Conservation (phyloP, 2,113 vertebrate species). For the zebrafish (Danio rerio) region DNA sequence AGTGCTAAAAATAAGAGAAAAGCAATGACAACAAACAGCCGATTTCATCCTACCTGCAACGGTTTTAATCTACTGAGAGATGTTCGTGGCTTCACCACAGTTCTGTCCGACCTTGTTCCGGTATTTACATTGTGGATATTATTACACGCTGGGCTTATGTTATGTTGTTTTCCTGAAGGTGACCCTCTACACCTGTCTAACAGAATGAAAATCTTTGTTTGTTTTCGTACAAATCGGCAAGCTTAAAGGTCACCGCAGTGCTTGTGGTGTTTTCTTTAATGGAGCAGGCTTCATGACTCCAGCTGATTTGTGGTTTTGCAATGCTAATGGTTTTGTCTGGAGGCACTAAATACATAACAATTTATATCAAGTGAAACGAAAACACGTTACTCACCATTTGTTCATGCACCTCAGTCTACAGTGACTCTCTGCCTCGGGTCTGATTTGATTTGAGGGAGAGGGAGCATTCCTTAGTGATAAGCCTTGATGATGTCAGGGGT, state of each 20-base stretch:
- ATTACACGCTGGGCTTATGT: neutral
- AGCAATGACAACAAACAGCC: neutral
- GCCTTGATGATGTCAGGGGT: slow-evolving; percentile 32
- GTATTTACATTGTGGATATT: neutral
- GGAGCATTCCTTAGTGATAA: slow-evolving; percentile 9
- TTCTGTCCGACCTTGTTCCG: neutral
- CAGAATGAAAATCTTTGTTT: slow-evolving; percentile 1
- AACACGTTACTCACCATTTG: slow-evolving; percentile 15
- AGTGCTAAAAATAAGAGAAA: neutral
- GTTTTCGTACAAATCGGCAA: neutral
- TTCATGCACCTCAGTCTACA: slow-evolving; percentile 6
- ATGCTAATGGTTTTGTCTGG: slow-evolving; percentile 31
- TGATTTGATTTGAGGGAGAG: neutral
- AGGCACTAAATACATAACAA: neutral
- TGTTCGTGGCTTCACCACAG: neutral
- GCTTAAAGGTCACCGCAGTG: neutral
- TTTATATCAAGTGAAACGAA: slow-evolving; percentile 1
- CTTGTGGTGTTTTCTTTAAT: slow-evolving; percentile 21
- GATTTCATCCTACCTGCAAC: neutral
- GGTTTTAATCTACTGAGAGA: neutral
- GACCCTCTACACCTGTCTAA: slow-evolving; percentile 33
- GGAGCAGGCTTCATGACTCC: slow-evolving; percentile 8
- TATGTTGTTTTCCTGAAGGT: slow-evolving; percentile 19
- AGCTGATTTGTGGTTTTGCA: slow-evolving; percentile 33
- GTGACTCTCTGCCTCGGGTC: slow-evolving; percentile 3